These are phyloP conservation scores for Vipera ursinii DNA, from an alignment of 2,797 vertebrate genomes.

Conservation along the genomic window DNA sequence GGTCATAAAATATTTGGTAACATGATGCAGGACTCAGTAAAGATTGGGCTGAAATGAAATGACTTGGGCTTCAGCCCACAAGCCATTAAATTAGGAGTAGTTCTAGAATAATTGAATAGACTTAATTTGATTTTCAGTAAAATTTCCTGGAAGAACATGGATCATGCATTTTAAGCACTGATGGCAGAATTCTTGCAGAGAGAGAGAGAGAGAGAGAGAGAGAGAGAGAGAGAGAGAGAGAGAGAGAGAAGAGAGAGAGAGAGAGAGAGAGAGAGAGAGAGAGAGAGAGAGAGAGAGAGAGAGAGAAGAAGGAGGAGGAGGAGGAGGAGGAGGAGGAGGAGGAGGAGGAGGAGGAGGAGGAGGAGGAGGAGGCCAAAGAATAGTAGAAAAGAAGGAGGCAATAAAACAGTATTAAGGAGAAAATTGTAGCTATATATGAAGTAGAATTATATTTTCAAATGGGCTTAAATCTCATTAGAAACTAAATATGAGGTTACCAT, in stretches of 20 bases:
- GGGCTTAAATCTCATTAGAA: slow-evolving; percentile 11
- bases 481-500: not conserved
- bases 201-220: not conserved
- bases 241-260: too few relatives aligned
- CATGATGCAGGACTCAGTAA: not conserved
- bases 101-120: slow-evolving; percentile 7
- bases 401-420: not conserved
- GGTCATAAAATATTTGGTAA: slow-evolving; percentile 10
- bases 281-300: not conserved
- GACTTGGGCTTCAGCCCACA: slow-evolving; percentile 10
- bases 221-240: too few relatives aligned
- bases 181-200: not conserved
- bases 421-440: not conserved
- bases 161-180: slow-evolving; percentile 15
- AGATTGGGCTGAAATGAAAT: not conserved
- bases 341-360: too few relatives aligned
- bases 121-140: slow-evolving; percentile 17
- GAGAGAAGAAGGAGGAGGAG: too few relatives aligned
- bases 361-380: not conserved
- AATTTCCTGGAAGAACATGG: not conserved
- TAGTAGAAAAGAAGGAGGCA: not conserved
- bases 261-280: not conserved
- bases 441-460: not conserved
- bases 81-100: not conserved
- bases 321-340: too few relatives aligned